Conservation (phyloP, 2,797 vertebrate species). For the Melanogrammus aeglefinus region DNA sequence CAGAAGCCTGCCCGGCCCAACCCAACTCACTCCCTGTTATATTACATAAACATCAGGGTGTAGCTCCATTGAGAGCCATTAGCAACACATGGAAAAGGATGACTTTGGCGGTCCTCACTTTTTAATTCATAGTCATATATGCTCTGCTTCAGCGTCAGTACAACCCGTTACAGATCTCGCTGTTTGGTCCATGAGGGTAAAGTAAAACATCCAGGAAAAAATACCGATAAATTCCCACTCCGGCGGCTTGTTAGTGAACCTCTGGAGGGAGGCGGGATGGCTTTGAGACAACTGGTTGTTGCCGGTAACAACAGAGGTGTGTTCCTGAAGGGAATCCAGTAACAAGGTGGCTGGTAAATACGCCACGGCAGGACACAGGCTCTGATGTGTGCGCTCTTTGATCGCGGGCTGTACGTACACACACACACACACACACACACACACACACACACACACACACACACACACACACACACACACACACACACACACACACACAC, state of each 20-base stretch:
- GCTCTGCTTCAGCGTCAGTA: too few species aligned
- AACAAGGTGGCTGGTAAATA: slow-evolving; percentile 61
- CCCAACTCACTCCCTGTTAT: too few species aligned
- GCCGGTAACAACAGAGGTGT: slow-evolving; percentile 33
- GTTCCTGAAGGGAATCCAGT: slow-evolving; percentile 53
- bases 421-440: too few species aligned
- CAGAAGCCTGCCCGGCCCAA: too few species aligned
- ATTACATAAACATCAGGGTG: too few species aligned
- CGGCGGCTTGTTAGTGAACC: slow-evolving; percentile 33
- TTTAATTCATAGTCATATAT: too few species aligned
- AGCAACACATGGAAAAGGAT: too few species aligned
- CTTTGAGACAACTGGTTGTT: slow-evolving; percentile 29
- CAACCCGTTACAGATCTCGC: slow-evolving; percentile 28
- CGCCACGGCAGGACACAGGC: slow-evolving; percentile 54
- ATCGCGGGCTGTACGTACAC: slow-evolving; percentile 34
- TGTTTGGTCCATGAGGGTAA: slow-evolving; percentile 55
- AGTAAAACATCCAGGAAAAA: slow-evolving; percentile 53
- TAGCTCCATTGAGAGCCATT: too few species aligned
- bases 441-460: too few species aligned
- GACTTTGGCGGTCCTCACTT: too few species aligned
- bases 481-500: too few species aligned
- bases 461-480: too few species aligned
- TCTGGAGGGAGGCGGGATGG: slow-evolving; percentile 21
- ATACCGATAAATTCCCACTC: slow-evolving; percentile 45
- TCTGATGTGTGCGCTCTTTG: slow-evolving; percentile 54